Evolutionary conservation across 1,140 invertebrate species (phyloP).

Genomic region (Psix sp.): DNA sequence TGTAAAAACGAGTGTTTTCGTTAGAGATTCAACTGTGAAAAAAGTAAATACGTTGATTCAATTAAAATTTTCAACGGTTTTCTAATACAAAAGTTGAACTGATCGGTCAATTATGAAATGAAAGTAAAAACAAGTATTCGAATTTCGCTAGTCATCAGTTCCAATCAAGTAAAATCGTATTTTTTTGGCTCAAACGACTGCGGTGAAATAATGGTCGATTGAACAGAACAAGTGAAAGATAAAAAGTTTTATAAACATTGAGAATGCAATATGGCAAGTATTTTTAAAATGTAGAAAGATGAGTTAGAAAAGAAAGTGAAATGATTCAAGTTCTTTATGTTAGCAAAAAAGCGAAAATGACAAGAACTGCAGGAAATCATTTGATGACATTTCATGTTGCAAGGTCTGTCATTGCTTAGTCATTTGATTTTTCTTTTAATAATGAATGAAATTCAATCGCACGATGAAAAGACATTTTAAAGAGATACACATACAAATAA

Average conservation of each 20-base stretch:
- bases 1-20: no score
- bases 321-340: background rate
- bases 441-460: background rate
- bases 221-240: conserved; percentile 3
- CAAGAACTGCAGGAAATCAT: no score
- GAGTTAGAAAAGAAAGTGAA: conserved; percentile 13
- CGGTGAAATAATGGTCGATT: conserved; percentile 8
- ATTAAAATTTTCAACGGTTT: no score
- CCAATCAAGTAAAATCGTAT: background rate
- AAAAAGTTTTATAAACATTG: conserved; percentile 5
- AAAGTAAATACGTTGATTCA: no score
- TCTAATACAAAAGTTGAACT: no score
- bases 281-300: background rate
- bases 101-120: no score
- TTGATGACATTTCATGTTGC: background rate
- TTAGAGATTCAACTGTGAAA: no score
- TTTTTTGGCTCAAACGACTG: background rate
- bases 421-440: background rate
- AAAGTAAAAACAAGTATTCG: no score
- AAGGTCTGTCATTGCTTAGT: background rate
- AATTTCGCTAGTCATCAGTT: conserved; percentile 12
- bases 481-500: no score
- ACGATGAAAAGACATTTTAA: background rate
- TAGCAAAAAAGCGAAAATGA: background rate
- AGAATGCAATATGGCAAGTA: background rate